These are phyloP conservation scores for Tapirus indicus DNA, from an alignment of 2,797 vertebrate genomes.

Conservation along the genomic window DNA sequence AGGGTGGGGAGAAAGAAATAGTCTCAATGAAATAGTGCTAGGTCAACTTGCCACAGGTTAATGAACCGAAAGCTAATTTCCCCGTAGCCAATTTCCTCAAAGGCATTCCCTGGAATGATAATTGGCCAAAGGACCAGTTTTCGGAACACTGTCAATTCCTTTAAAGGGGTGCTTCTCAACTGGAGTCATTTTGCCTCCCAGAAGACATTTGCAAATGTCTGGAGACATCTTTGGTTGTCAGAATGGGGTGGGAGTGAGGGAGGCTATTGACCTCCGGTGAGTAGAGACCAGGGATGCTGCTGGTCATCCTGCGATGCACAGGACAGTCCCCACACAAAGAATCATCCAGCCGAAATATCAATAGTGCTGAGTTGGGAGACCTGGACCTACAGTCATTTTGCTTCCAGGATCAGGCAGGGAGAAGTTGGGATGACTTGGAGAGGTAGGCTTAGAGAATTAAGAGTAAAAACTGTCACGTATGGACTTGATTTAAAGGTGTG, in stretches of 20 bases:
- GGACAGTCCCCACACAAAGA: neutral
- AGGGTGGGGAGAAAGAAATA: neutral
- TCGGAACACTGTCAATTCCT: neutral
- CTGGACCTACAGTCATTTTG: neutral
- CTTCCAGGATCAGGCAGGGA: neutral
- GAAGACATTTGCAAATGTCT: neutral
- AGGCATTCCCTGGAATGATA: neutral
- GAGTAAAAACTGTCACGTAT: neutral
- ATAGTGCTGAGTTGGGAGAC: too few relatives aligned
- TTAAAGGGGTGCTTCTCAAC: neutral
- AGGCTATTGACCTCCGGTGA: accelerated
- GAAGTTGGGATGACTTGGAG: neutral
- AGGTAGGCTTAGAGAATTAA: neutral
- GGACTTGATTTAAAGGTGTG: neutral
- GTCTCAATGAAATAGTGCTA: neutral
- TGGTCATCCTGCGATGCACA: accelerated
- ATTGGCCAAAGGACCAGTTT: too few relatives aligned
- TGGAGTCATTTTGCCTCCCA: too few relatives aligned
- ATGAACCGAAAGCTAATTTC: neutral
- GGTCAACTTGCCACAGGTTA: neutral
- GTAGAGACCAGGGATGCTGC: too few relatives aligned
- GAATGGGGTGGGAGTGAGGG: accelerated
- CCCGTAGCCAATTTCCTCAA: neutral
- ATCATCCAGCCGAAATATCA: too few relatives aligned
- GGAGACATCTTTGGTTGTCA: neutral